Evolutionary conservation across 1,140 invertebrate genomes (phyloP), one percentile per base, ranked within the genome.

Genomic region (Mylabris phalerata): DNA sequence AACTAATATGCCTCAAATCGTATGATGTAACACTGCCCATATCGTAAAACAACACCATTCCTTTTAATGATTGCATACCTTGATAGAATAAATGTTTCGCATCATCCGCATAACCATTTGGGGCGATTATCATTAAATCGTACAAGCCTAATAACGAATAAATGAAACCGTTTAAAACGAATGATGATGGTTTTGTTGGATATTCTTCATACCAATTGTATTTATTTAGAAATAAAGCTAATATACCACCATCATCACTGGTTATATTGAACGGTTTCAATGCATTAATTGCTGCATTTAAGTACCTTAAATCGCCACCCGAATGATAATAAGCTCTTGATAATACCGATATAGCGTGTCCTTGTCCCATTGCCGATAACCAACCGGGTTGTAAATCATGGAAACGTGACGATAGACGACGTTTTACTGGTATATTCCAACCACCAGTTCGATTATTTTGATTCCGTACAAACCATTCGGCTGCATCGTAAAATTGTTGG

Each of bases 141-240:
- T 98, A 98, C 0, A 99, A 79, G 3, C 97, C 97, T 54, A 99
- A 83, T 1, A 99, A 80, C 0, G 96, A 94, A 77, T 98, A 99
- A 65, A 99, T 97, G 75, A 99, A 99, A 27, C 97, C 97, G 77
- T 99, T 99, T 2, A 99, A 83, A 6, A 99, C 95, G 77, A 96
- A 98, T 3, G 92, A 92, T 3, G 92, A 82, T 0, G 96, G 96
- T 39, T 83, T 87, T 0, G 97, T 98, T 4, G 97, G 97, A 75
- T 99, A 99, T 71, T 99, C 97, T 75, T 99, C 97, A 72, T 96
- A 99, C 86, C 86, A 88, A 42, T 84, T 78, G 68, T 89, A 91
- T 70, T 88, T 85, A 63, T 87, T 86, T 71, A 93, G 79, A 76
- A 73, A 73, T 46, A 83, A 79, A 0, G 95, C 90, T 50, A 87